Conservation (phyloP, 64 coral and sea anemone genomes). For the Catalaphyllia jardinei region DNA sequence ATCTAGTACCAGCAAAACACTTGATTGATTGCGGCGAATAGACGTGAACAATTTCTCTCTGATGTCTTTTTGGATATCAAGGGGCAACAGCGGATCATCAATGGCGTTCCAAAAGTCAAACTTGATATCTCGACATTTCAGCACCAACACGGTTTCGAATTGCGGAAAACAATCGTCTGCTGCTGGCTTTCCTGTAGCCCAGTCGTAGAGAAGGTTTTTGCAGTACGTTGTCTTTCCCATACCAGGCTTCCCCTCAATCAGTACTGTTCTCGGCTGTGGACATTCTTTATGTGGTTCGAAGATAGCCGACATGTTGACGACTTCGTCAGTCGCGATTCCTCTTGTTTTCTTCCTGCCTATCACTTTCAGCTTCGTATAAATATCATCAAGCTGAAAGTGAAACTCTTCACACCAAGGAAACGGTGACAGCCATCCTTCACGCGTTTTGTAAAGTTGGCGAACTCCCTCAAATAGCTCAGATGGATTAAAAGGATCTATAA, state of each 20-base stretch:
- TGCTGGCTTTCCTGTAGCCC: not conserved
- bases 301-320: not conserved
- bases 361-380: not conserved
- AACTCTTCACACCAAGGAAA: slow-evolving; percentile 10
- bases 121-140: slow-evolving; percentile 22
- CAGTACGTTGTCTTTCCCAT: not conserved
- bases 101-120: slow-evolving; percentile 9
- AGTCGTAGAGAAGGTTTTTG: slow-evolving; percentile 4
- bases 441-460: not conserved
- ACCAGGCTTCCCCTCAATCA: not conserved
- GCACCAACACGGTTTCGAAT: slow-evolving; percentile 20
- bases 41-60: slow-evolving; percentile 1
- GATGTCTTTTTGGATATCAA: slow-evolving; percentile 11
- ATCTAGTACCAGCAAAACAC: slow-evolving; percentile 20
- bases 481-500: not conserved
- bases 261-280: not conserved
- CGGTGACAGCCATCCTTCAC: not conserved
- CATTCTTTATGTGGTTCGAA: not conserved
- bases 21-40: slow-evolving; percentile 12
- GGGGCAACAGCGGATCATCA: slow-evolving; percentile 13
- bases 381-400: not conserved
- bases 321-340: not conserved
- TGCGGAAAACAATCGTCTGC: not conserved
- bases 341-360: not conserved
- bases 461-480: not conserved